Evolutionary conservation across 1,140 invertebrate genomes (phyloP).

Genomic region (Eriocheir sinensis): DNA sequence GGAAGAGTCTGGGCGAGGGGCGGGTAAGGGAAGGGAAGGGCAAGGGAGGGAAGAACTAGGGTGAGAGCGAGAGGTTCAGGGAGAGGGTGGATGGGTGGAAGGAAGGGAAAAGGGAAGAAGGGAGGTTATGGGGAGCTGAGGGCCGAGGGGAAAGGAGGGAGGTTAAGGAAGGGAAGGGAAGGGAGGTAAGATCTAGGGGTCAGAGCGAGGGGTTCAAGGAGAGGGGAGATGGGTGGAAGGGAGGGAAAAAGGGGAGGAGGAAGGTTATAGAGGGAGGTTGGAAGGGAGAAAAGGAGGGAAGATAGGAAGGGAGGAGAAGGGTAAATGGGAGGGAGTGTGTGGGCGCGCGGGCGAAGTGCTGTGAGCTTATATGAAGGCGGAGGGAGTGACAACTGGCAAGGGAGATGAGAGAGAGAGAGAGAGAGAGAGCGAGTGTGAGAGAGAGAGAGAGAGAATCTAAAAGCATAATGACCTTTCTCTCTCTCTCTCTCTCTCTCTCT

Average conservation of each 20-base stretch:
- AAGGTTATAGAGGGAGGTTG: constrained; percentile 10
- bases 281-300: constrained; percentile 4
- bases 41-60: background rate
- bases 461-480: background rate
- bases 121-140: background rate
- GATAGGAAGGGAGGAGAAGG: background rate
- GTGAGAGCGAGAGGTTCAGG: background rate
- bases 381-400: background rate
- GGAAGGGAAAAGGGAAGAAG: background rate
- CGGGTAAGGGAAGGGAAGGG: background rate
- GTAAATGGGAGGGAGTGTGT: background rate
- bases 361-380: too few species aligned
- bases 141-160: background rate
- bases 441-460: background rate
- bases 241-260: too few species aligned
- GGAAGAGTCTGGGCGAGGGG: background rate
- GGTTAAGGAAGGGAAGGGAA: background rate
- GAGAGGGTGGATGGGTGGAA: background rate
- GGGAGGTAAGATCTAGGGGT: too few species aligned
- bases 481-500: background rate
- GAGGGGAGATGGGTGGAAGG: background rate
- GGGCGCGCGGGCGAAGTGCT: background rate
- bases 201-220: too few species aligned
- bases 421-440: background rate
- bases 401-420: background rate